Evolutionary conservation across 2,888 invertebrate genomes (phyloP).

Genomic region (Lepidonotus clava): DNA sequence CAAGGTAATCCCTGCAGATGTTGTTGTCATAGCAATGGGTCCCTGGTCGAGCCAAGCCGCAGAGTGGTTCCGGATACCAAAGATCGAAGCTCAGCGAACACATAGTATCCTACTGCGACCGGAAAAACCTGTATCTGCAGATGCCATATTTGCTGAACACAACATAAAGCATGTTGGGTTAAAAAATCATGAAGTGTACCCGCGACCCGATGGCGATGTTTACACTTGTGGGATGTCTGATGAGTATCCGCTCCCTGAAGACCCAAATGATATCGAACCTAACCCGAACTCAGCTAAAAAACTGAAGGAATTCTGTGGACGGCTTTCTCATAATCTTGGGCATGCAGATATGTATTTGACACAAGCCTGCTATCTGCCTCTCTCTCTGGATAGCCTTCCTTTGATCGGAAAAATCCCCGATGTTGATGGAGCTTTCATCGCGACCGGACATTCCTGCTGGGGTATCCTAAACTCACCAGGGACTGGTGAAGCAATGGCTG

Average conservation of each 20-base stretch:
- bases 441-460: constrained; percentile 67
- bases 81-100: constrained; percentile 60
- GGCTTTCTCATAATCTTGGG: constrained; percentile 55
- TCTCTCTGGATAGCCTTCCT: constrained; percentile 60
- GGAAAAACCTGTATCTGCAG: constrained; percentile 52
- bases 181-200: constrained; percentile 65
- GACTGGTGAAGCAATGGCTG: constrained; percentile 64
- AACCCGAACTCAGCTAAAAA: constrained; percentile 53
- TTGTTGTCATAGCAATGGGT: constrained; percentile 66
- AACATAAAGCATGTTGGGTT: neutral
- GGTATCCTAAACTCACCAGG: constrained; percentile 67
- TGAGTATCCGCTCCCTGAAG: constrained; percentile 59
- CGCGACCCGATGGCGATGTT: constrained; percentile 66
- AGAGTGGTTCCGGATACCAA: constrained; percentile 62
- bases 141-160: constrained; percentile 64
- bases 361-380: constrained; percentile 66
- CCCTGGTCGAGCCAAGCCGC: constrained; percentile 65
- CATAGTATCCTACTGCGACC: constrained; percentile 61
- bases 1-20: constrained; percentile 62
- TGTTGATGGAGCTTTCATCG: constrained; percentile 63
- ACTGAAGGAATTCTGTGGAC: constrained; percentile 53
- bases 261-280: constrained; percentile 57
- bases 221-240: constrained; percentile 65
- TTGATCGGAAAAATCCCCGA: constrained; percentile 63
- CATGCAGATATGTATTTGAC: constrained; percentile 52